Conservation (phyloP, 2,888 invertebrate genomes). For the Aphodius sticticus region DNA sequence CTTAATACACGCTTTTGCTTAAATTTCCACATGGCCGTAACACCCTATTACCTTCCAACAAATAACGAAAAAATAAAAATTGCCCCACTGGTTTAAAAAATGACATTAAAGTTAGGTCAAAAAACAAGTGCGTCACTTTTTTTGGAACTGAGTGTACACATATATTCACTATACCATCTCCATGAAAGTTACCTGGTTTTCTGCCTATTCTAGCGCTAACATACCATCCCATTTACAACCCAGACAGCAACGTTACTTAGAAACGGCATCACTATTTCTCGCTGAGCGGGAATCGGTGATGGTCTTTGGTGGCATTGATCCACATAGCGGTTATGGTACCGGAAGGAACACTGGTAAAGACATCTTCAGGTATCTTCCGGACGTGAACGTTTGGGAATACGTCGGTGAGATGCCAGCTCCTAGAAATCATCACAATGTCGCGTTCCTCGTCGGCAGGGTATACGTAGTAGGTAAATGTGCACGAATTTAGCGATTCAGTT, state of each 20-base stretch:
- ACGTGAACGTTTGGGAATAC: constrained; percentile 70
- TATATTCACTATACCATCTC: too few relatives aligned
- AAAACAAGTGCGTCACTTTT: too few relatives aligned
- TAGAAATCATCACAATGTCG: constrained; percentile 73
- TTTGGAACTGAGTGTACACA: too few relatives aligned
- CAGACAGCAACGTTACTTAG: constrained; percentile 40
- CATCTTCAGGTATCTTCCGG: constrained; percentile 67
- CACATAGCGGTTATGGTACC: constrained; percentile 65
- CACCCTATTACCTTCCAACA: too few relatives aligned
- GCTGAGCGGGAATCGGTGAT: constrained; percentile 68
- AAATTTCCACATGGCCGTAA: too few relatives aligned
- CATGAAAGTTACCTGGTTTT: too few relatives aligned
- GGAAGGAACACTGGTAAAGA: constrained; percentile 69
- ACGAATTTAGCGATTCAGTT: constrained; percentile 6
- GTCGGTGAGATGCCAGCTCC: constrained; percentile 75
- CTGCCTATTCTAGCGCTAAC: constrained; percentile 31
- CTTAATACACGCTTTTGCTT: too few relatives aligned
- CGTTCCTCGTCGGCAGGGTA: constrained; percentile 69
- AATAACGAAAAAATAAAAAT: too few relatives aligned
- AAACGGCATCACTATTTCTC: constrained; percentile 35
- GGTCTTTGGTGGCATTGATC: constrained; percentile 75
- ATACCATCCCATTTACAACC: constrained; percentile 43
- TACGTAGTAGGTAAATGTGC: constrained; percentile 68
- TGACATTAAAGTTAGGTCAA: too few relatives aligned
- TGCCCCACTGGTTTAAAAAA: too few relatives aligned